Percentiles rank a stretch among this genome's conserved stretches.
phyloP scores from a whole-genome alignment of 2,113 vertebrate genomes.

The Entelurus aequoreus region DNA sequence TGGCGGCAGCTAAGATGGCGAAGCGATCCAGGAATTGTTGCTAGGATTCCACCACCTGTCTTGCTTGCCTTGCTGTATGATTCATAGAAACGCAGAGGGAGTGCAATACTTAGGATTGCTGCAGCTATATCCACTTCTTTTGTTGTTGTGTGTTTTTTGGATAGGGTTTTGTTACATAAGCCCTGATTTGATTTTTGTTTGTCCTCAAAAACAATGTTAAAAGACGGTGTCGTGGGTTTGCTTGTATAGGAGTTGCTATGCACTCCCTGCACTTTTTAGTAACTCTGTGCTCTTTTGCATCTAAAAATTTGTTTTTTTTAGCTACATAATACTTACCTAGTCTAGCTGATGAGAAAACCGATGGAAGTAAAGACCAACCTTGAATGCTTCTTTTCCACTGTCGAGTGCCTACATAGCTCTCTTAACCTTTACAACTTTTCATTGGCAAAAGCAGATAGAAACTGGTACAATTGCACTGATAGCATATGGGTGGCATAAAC shows the following conservation, averaged over 20 bases:
- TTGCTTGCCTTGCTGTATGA: constrained; percentile 35
- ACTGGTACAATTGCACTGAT: no score
- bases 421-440: no score
- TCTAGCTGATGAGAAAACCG: neutral
- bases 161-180: neutral
- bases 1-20: constrained; percentile 53
- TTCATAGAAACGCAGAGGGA: constrained; percentile 40
- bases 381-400: neutral
- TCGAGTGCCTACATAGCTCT: no score
- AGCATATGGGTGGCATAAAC: no score
- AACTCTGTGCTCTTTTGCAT: neutral
- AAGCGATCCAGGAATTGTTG: constrained; percentile 54
- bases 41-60: constrained; percentile 55
- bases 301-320: neutral
- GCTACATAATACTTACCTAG: no score
- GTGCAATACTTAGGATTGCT: constrained; percentile 22
- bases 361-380: neutral
- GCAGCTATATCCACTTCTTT: constrained; percentile 12
- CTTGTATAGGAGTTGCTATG: constrained; percentile 44
- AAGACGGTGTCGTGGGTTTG: constrained; percentile 22
- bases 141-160: neutral
- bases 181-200: neutral
- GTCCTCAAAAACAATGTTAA: constrained; percentile 6
- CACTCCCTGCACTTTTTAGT: constrained; percentile 42
- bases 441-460: no score